Conservation (phyloP, 2,113 vertebrate species). For the Hepsetus odoe region DNA sequence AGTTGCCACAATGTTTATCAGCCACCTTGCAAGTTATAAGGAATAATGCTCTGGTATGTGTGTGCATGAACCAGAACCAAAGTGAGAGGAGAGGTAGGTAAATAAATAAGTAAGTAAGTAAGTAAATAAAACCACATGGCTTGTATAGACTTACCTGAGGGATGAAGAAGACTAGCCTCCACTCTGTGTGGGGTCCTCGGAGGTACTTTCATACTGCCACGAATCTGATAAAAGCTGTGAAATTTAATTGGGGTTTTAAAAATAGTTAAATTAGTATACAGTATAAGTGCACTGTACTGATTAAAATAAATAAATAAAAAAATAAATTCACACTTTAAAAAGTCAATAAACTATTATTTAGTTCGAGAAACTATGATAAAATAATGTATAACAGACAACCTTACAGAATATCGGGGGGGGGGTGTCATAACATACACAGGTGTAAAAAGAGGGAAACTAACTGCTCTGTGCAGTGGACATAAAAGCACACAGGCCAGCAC, state of each 20-base stretch:
- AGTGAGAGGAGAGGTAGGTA: neutral
- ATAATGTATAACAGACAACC: neutral
- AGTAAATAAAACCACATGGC: no score
- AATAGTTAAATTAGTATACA: no score
- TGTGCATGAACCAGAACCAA: neutral
- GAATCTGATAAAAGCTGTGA: slow-evolving; percentile 95
- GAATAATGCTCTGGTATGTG: neutral
- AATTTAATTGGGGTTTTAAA: slow-evolving; percentile 12
- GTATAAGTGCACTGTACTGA: no score
- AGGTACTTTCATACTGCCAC: slow-evolving; percentile 90
- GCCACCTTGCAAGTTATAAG: neutral
- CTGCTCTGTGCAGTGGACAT: slow-evolving; percentile 37
- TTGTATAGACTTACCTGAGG: slow-evolving; percentile 77
- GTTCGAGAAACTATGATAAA: no score
- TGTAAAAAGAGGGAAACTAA: slow-evolving; percentile 47
- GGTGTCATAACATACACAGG: neutral
- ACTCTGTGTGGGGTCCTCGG: slow-evolving; percentile 92
- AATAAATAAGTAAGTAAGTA: no score
- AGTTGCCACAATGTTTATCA: neutral
- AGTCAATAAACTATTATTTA: no score
- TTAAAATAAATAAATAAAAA: no score
- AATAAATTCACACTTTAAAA: no score
- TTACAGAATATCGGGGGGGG: neutral
- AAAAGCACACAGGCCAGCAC: slow-evolving; percentile 61
- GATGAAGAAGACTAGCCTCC: slow-evolving; percentile 91